Conservation (phyloP, 2,888 invertebrate species). For the Tinea pellionella region DNA sequence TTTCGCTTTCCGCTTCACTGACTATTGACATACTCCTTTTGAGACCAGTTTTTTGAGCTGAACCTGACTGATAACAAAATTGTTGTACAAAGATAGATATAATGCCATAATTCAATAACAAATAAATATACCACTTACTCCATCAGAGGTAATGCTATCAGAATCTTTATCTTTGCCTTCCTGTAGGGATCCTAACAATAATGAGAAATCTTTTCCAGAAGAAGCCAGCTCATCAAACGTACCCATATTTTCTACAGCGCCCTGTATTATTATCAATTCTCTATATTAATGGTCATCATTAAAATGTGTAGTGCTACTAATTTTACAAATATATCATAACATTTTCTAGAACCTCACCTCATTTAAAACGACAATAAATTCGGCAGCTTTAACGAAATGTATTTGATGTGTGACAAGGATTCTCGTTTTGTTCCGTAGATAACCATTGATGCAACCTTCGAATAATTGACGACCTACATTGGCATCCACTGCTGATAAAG, state of each 20-base stretch:
- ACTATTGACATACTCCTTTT: constrained; percentile 23
- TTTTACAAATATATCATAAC: not conserved
- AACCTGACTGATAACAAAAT: not conserved
- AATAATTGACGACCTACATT: constrained; percentile 83
- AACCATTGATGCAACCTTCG: constrained; percentile 79
- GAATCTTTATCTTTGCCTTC: constrained; percentile 52
- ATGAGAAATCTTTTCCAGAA: constrained; percentile 69
- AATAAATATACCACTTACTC: constrained; percentile 27
- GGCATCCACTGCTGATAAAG: constrained; percentile 87
- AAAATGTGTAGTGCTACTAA: not conserved
- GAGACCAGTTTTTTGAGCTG: not conserved
- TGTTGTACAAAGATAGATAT: not conserved
- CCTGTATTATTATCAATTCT: constrained; percentile 36
- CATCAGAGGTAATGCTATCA: constrained; percentile 33
- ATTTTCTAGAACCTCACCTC: constrained; percentile 29
- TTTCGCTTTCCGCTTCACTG: constrained; percentile 31
- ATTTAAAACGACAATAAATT: constrained; percentile 73
- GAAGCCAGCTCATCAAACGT: constrained; percentile 67
- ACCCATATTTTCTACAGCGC: constrained; percentile 70
- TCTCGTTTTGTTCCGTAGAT: constrained; percentile 74
- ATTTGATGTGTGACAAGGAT: constrained; percentile 89
- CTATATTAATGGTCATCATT: too few species aligned
- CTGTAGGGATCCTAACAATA: constrained; percentile 53
- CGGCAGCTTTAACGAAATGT: constrained; percentile 79
- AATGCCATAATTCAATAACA: not conserved